Evolutionary conservation across 1,140 invertebrate species (phyloP).

Genomic region (Monomorium pharaonis): DNA sequence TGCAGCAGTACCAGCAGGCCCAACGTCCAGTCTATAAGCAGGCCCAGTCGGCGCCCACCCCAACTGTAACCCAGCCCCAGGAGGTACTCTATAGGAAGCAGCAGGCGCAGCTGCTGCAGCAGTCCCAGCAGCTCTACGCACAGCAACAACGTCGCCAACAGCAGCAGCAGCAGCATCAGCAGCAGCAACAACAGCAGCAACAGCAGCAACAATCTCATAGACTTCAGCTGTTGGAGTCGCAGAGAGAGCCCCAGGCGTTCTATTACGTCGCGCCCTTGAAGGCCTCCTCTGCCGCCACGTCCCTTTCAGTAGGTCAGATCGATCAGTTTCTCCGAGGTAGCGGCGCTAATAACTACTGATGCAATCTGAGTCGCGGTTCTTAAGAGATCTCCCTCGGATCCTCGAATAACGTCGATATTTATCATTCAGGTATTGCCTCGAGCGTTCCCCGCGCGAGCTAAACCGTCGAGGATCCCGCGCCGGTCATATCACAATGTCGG

Average conservation of each 20-base stretch:
- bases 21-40: constrained; percentile 77
- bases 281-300: constrained; percentile 66
- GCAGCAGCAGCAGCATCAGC: constrained; percentile 88
- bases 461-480: constrained; percentile 8
- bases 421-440: constrained; percentile 31
- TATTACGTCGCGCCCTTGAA: constrained; percentile 87
- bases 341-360: constrained; percentile 59
- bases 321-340: constrained; percentile 91
- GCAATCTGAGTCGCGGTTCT: background rate
- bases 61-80: constrained; percentile 82
- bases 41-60: constrained; percentile 75
- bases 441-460: background rate
- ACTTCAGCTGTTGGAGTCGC: constrained; percentile 81
- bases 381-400: constrained; percentile 5
- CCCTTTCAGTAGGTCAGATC: constrained; percentile 88
- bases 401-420: constrained; percentile 23
- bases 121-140: constrained; percentile 90
- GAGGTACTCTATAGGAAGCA: constrained; percentile 90
- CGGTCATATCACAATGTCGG: constrained; percentile 3
- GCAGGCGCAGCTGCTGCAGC: constrained; percentile 89
- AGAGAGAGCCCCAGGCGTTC: constrained; percentile 85
- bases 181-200: constrained; percentile 88
- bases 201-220: constrained; percentile 83
- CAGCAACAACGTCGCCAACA: constrained; percentile 88
- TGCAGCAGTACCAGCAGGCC: constrained; percentile 64